Percentiles rank a stretch among this genome's conserved stretches.
Evolutionary conservation across 2,113 vertebrate species (phyloP).

Genomic region (Quiscalus mexicanus): DNA sequence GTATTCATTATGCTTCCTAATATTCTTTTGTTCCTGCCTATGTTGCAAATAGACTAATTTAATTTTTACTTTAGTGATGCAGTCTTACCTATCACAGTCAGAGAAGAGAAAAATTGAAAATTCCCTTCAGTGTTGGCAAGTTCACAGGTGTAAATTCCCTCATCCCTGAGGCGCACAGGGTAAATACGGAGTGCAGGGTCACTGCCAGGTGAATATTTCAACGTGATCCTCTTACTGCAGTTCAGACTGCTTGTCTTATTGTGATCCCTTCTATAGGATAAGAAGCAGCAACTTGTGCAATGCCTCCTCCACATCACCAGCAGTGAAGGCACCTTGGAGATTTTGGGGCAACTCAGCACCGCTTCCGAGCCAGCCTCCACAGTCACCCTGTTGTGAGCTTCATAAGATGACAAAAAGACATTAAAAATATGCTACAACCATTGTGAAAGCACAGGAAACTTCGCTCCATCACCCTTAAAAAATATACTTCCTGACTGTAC

Average conservation of each 20-base stretch:
- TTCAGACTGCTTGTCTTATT: background rate
- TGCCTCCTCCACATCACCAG: background rate
- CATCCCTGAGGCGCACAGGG: constrained; percentile 31
- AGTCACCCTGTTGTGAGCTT: background rate
- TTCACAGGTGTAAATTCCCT: constrained; percentile 52
- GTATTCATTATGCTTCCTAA: background rate
- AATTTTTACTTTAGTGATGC: background rate
- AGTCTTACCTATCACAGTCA: constrained; percentile 62
- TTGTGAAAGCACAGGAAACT: background rate
- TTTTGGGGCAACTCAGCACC: background rate
- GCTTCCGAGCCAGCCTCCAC: background rate
- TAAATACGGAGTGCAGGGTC: constrained; percentile 7
- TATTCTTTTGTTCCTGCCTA: background rate
- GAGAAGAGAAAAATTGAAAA: background rate
- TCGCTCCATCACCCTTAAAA: background rate
- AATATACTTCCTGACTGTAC: background rate
- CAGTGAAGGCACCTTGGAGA: accelerated
- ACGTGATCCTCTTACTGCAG: constrained; percentile 30
- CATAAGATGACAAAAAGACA: background rate
- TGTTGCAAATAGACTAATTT: background rate
- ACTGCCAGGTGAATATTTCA: background rate
- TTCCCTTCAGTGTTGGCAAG: background rate
- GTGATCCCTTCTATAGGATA: background rate
- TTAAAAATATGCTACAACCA: background rate
- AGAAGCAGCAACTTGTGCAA: background rate